Evolutionary conservation across 2,888 invertebrate genomes (phyloP), one percentile per base, ranked within the genome.

Genomic region (Dioctria linearis): DNA sequence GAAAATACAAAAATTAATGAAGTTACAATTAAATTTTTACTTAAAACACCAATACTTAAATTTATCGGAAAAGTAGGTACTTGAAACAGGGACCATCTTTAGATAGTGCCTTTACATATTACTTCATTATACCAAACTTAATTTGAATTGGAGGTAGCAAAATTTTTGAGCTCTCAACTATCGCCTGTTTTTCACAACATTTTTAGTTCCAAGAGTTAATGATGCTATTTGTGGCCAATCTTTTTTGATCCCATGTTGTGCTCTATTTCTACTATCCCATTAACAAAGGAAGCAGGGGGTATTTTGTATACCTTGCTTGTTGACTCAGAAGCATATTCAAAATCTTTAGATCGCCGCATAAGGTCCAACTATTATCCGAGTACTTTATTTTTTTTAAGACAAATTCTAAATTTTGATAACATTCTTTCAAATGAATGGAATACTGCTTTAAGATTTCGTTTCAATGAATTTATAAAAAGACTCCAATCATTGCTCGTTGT

Each of bases 371-470:
- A 11, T 79, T 43, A 9, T 69, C 13, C 11, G 37, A 4, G 61
- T 79, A 78, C 11, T 40, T 46, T 46, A 46, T 46, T 46, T 46
- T 46, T 5, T 1, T 46, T 5, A 46, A 46, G 49, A 46, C 49
- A 9, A 46, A 46, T 6, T 46, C 49, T 1, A 46, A 9, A 9
- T 46, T 46, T 46, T 46, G 2, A 46, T 46, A 46, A 9, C 49
- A 9, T 46, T 46, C 49, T 46, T 46, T 46, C 9, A 46, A 46
- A 46, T 46, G 49, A 5, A 46, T 9, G 6, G 49, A 46, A 9
- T 8, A 80, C 75, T n/a, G 80, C 65, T 80, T 73, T 80, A 13
- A 80, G 40, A n/a, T 3, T 61, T n/a, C 37, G n/a, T 61, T 69
- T 69, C 37, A 25, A 69, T 3, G 49, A 69, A 46, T 69, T 8